phyloP scores from a whole-genome alignment of 2,797 vertebrate genomes.

The Poecile montanus region DNA sequence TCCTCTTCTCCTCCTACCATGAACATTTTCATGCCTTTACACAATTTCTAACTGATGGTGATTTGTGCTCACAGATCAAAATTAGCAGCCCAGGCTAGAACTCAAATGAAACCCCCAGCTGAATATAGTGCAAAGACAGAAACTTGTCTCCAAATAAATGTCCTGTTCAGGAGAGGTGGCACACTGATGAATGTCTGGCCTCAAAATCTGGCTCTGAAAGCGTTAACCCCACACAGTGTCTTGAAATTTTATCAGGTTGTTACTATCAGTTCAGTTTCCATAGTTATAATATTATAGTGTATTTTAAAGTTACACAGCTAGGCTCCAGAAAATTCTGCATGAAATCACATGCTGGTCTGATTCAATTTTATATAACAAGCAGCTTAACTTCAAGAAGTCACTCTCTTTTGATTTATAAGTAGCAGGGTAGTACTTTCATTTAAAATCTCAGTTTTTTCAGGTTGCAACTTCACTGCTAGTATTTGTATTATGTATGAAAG shows the following conservation, averaged over 20 bases:
- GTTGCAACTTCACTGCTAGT: background rate
- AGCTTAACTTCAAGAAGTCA: slow-evolving; percentile 27
- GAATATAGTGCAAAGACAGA: background rate
- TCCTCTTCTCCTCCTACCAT: background rate
- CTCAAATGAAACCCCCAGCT: background rate
- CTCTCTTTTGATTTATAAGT: slow-evolving; percentile 17
- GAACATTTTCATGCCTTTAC: background rate
- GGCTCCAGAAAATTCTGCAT: background rate
- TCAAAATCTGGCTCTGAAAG: background rate
- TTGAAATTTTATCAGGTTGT: background rate
- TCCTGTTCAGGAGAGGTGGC: background rate
- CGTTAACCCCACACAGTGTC: background rate
- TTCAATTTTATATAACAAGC: slow-evolving; percentile 4
- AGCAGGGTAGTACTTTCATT: slow-evolving; percentile 31
- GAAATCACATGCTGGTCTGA: background rate
- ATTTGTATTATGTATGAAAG: slow-evolving; percentile 22
- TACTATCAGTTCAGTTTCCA: background rate
- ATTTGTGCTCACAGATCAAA: background rate
- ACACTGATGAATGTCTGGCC: background rate
- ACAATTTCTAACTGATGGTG: background rate
- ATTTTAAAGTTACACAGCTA: background rate
- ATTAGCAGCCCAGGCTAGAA: background rate
- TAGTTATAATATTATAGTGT: background rate
- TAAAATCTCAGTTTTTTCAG: slow-evolving; percentile 30
- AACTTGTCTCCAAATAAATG: background rate